Evolutionary conservation across 2,113 vertebrate genomes (phyloP).

Genomic region (Bubo blakistoni): DNA sequence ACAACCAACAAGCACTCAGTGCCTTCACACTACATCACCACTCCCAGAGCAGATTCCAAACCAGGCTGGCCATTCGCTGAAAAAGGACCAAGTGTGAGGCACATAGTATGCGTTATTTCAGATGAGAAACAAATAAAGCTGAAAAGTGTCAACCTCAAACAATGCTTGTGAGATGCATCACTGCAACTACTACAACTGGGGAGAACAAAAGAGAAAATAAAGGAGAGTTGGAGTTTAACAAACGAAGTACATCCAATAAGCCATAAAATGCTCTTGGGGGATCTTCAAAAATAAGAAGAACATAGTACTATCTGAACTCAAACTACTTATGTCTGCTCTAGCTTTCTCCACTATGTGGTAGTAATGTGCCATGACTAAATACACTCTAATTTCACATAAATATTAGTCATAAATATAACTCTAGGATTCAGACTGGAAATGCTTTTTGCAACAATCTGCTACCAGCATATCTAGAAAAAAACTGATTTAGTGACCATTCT

Average conservation of each 20-base stretch:
- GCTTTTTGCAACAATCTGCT: not conserved
- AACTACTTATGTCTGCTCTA: not conserved
- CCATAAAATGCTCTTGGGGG: not conserved
- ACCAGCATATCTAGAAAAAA: not conserved
- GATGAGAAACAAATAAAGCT: not conserved
- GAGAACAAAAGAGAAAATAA: not conserved
- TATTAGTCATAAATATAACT: not conserved
- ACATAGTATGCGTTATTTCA: rapidly evolving
- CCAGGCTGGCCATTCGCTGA: not conserved
- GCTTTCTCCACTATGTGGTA: slow-evolving; percentile 25
- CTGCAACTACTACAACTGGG: not conserved
- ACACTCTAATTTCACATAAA: not conserved
- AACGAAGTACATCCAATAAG: not conserved
- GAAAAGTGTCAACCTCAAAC: not conserved
- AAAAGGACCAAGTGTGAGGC: not conserved
- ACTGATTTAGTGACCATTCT: not conserved
- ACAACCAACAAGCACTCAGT: not conserved
- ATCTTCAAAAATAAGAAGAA: not conserved
- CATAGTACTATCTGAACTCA: not conserved
- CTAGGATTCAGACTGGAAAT: not conserved
- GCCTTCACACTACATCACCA: not conserved
- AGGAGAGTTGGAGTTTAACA: not conserved
- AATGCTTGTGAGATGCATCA: not conserved
- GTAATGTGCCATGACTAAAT: not conserved
- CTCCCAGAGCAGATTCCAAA: not conserved